Evolutionary conservation across 2,113 vertebrate species (phyloP).

Genomic region (Calidris pygmaea): DNA sequence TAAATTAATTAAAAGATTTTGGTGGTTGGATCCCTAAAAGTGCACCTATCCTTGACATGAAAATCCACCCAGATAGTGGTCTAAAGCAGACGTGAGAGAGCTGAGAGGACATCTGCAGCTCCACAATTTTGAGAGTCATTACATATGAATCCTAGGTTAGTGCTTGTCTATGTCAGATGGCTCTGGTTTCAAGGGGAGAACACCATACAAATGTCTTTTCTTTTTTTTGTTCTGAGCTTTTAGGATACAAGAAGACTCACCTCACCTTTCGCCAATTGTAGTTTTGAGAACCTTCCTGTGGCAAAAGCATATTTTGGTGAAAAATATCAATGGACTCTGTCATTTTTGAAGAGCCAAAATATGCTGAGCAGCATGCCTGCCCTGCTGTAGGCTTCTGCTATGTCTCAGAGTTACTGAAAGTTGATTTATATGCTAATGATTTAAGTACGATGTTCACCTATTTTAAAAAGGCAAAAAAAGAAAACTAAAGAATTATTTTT

Average conservation of each 20-base stretch:
- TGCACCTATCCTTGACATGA: neutral
- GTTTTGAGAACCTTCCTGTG: neutral
- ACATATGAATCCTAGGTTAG: neutral
- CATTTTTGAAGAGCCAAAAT: neutral
- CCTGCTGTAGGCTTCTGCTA: neutral
- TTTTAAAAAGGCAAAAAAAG: neutral
- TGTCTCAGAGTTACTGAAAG: neutral
- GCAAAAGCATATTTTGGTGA: neutral
- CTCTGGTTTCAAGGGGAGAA: neutral
- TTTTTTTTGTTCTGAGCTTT: neutral
- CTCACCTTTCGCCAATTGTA: neutral
- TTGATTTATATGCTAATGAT: neutral
- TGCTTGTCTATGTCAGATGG: neutral
- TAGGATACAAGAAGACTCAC: neutral
- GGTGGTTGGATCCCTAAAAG: neutral
- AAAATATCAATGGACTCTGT: neutral
- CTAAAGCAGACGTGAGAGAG: neutral
- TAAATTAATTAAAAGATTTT: neutral
- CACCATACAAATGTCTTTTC: neutral
- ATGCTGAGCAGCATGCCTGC: neutral
- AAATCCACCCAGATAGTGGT: neutral
- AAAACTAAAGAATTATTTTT: neutral
- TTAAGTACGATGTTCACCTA: neutral
- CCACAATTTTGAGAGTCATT: neutral
- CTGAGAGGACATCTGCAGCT: neutral